Base-by-base conservation (phyloP, 2,113 vertebrate species). In the Lycocorax pyrrhopterus region DNA sequence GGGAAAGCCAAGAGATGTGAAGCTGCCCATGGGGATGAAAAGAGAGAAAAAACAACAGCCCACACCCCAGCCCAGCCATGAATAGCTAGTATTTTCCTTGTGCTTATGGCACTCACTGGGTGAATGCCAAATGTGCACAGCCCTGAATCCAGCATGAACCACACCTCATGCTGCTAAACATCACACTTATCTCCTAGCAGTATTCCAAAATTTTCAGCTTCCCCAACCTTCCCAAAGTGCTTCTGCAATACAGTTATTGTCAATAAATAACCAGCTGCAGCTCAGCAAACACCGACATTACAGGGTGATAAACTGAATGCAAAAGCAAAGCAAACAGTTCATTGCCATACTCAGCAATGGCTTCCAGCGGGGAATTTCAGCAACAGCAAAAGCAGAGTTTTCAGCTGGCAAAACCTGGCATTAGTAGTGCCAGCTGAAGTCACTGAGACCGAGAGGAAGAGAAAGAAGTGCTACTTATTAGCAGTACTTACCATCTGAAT, bases 401-500 rank as follows among this genome's bases (percentile, higher is more conserved):
- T 68, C 80, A 80, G 46, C 16, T 82, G 66, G 18, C 2, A 26
- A 59, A 73, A 51, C 8, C 30, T 66, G 52, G 20, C 13, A 47
- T 84, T 72, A 73, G 66, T 1, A 75, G 9, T 12, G 39, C 72
- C n/a, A 76, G 69, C 51, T 66, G 77, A 72, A 89, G 72, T 35
- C 51, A 69, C 46, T 69, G 37, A 6, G 16, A 67, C 51, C n/a
- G 53, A 41, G 10, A 56, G 17, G 14, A 67, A 52, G 5, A 33
- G 23, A 69, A 32, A 79, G 37, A 53, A 21, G 19, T 30, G 35
- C 8, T 60, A 16, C 41, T 89, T 41, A 33, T 5, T 7, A 23
- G 9, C 4, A 7, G 52, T 16, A 97, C 98, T 98, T 96, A 99
- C 99, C 99, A 6, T 99, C 99, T 1, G 99, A 99, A 96, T 99